Conservation (phyloP, 1,140 invertebrate species). For the Bombyx mori region DNA sequence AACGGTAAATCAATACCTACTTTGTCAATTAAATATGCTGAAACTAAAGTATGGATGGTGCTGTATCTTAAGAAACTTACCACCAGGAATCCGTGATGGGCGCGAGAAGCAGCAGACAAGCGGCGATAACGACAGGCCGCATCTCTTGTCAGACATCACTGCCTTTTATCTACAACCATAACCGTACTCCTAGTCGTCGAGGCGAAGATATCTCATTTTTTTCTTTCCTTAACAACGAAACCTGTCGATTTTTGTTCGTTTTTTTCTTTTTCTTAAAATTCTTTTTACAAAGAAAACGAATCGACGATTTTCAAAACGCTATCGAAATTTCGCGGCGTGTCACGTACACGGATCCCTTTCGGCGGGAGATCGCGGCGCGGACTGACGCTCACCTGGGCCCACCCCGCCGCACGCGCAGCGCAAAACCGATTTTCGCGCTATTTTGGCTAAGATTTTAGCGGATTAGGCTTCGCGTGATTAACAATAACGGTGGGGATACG, state of each 20-base stretch:
- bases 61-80: slow-evolving; percentile 59
- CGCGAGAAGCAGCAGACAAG: slow-evolving; percentile 76
- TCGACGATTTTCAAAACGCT: slow-evolving; percentile 30
- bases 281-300: slow-evolving; percentile 7
- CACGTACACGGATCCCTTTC: slow-evolving; percentile 52
- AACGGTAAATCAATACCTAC: background rate
- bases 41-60: background rate
- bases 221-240: slow-evolving; percentile 5
- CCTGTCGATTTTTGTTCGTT: slow-evolving; percentile 25
- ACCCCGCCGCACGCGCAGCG: slow-evolving; percentile 57
- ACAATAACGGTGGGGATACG: slow-evolving; percentile 42
- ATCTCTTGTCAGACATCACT: slow-evolving; percentile 72
- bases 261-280: slow-evolving; percentile 15
- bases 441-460: slow-evolving; percentile 66
- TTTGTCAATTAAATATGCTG: background rate
- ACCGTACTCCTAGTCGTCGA: background rate
- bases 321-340: slow-evolving; percentile 52
- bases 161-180: slow-evolving; percentile 30
- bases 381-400: slow-evolving; percentile 59
- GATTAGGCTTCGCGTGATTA: slow-evolving; percentile 62
- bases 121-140: slow-evolving; percentile 75
- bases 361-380: slow-evolving; percentile 53
- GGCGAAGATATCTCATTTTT: background rate
- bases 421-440: slow-evolving; percentile 66
- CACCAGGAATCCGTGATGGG: slow-evolving; percentile 77